Percentiles rank a stretch among this genome's conserved stretches.
Conservation (phyloP, 1,140 invertebrate species). For the Triops cancriformis region DNA sequence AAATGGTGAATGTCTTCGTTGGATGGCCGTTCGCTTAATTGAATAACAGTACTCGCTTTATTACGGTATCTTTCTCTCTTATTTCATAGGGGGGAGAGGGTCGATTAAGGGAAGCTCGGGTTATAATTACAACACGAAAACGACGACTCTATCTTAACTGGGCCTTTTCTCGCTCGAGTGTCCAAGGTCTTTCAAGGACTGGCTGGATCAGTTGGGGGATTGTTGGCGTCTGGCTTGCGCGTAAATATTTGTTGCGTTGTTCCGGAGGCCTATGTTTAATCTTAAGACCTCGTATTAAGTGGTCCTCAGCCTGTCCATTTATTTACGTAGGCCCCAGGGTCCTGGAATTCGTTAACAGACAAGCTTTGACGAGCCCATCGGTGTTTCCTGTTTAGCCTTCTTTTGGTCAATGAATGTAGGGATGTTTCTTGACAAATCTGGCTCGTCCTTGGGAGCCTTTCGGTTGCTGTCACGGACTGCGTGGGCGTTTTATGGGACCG, state of each 20-base stretch:
- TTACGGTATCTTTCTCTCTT: not conserved
- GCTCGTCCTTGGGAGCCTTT: not conserved
- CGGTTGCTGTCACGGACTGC: not conserved
- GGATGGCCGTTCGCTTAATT: not conserved
- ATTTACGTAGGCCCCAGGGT: not conserved
- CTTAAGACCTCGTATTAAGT: not conserved
- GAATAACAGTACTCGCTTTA: constrained; percentile 5
- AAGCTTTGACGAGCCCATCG: not conserved
- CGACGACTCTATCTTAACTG: not conserved
- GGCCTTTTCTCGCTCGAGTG: not conserved
- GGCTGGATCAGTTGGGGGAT: not conserved
- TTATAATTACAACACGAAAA: not conserved
- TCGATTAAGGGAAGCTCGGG: not conserved
- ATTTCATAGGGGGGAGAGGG: not conserved
- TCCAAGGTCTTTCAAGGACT: constrained; percentile 1
- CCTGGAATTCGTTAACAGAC: not conserved
- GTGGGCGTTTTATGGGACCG: not conserved
- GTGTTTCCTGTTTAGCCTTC: not conserved
- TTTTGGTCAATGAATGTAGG: not conserved
- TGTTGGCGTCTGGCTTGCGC: not conserved
- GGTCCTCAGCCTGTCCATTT: not conserved
- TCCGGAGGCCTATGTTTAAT: not conserved
- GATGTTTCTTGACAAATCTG: not conserved
- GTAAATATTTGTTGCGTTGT: not conserved
- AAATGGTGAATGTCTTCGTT: not conserved